Percentiles rank a stretch among this genome's conserved stretches.
These are phyloP conservation scores for Crambe crambe DNA, from an alignment of 37 sponge, comb jelly and placozoan species.

Conservation along the genomic window DNA sequence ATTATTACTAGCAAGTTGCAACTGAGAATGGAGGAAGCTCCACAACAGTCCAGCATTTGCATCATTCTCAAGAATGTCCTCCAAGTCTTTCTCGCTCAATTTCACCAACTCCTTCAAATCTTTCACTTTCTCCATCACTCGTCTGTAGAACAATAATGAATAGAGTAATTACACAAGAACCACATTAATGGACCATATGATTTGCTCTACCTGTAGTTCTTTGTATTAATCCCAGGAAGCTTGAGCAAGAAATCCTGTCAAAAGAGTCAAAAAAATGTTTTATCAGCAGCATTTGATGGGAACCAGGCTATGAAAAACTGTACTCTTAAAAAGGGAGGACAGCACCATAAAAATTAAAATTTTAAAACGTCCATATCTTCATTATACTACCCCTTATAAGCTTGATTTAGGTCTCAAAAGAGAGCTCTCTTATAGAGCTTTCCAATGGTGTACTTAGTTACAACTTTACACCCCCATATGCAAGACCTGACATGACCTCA, in stretches of 20 bases:
- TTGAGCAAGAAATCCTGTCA: conserved; percentile 81
- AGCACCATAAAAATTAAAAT: too few species aligned
- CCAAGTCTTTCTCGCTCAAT: conserved; percentile 42
- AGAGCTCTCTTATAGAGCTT: too few species aligned
- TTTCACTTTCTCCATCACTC: conserved; percentile 62
- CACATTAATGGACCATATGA: background rate
- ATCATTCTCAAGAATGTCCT: conserved; percentile 63
- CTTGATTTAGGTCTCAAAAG: too few species aligned
- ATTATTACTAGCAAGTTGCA: background rate
- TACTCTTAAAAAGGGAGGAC: too few species aligned
- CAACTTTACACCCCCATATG: too few species aligned
- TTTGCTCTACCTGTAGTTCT: conserved; percentile 75
- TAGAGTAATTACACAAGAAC: background rate
- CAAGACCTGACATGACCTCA: too few species aligned
- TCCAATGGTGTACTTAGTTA: too few species aligned
- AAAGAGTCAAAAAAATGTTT: too few species aligned
- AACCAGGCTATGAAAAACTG: too few species aligned
- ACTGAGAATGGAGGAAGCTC: conserved; percentile 62
- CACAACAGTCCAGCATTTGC: conserved; percentile 67
- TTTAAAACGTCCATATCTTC: too few species aligned
- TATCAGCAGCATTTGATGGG: too few species aligned
- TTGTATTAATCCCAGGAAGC: conserved; percentile 87
- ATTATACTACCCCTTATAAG: too few species aligned
- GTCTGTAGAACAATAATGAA: conserved; percentile 23
- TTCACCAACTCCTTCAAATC: conserved; percentile 65